Conservation (phyloP, 2,888 invertebrate genomes). For the Callinectes sapidus region DNA sequence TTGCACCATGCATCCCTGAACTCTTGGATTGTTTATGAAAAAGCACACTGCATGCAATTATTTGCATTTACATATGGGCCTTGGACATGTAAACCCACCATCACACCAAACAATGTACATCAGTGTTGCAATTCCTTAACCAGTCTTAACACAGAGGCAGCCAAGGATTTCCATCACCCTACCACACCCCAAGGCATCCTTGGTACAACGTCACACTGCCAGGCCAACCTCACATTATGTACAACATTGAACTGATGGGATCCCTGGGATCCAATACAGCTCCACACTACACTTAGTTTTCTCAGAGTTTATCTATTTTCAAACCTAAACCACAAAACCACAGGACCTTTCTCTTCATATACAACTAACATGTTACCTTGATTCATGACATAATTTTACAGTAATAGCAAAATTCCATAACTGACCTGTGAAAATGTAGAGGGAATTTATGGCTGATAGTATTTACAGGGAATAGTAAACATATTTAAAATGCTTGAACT, state of each 20-base stretch:
- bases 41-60: conserved; percentile 36
- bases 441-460: not conserved
- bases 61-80: not conserved
- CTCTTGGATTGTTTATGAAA: conserved; percentile 27
- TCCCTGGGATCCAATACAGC: not conserved
- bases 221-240: conserved; percentile 27
- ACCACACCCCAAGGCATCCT: not conserved
- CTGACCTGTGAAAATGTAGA: not conserved
- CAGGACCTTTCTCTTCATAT: not conserved
- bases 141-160: conserved; percentile 8
- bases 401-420: not conserved
- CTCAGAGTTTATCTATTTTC: not conserved
- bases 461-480: conserved; percentile 14
- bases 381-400: conserved; percentile 9
- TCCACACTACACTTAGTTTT: not conserved
- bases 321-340: not conserved
- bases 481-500: not conserved
- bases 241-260: not conserved
- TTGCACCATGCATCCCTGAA: conserved; percentile 12
- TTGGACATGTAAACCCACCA: conserved; percentile 3
- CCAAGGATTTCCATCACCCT: not conserved
- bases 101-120: conserved; percentile 10
- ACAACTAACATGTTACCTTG: not conserved
- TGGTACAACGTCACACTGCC: not conserved
- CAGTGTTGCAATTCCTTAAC: not conserved